Evolutionary conservation across 2,888 invertebrate species (phyloP).

Genomic region (Tetranychus truncatus): DNA sequence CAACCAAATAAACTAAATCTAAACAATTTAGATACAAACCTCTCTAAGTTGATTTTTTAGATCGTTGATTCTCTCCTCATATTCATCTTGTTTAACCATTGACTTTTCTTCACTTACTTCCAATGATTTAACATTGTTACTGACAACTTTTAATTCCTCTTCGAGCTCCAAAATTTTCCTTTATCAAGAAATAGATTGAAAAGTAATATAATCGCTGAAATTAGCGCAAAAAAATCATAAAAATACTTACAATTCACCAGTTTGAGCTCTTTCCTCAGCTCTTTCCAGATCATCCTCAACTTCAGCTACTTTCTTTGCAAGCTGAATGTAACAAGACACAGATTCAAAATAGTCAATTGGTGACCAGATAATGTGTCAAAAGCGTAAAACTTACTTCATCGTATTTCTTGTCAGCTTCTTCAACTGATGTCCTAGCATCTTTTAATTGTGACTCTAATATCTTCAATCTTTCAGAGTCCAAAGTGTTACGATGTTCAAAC

Average conservation of each 20-base stretch:
- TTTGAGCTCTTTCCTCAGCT: constrained; percentile 94
- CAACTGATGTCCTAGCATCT: constrained; percentile 97
- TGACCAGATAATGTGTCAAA: neutral
- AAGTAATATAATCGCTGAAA: neutral
- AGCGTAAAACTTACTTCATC: constrained; percentile 60
- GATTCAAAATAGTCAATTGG: neutral
- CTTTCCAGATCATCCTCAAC: constrained; percentile 99
- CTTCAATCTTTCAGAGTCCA: constrained; percentile 99
- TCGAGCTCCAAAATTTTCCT: constrained; percentile 98
- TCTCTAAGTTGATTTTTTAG: constrained; percentile 5
- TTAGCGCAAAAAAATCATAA: neutral
- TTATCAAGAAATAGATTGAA: constrained; percentile 33
- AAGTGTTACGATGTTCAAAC: constrained; percentile 97
- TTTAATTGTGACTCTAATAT: constrained; percentile 97
- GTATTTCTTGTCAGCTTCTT: constrained; percentile 99
- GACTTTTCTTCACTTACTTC: constrained; percentile 93
- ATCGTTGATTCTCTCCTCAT: constrained; percentile 59
- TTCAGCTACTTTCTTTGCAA: constrained; percentile 99
- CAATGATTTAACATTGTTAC: constrained; percentile 99
- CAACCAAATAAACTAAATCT: neutral
- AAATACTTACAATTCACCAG: constrained; percentile 90
- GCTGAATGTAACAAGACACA: neutral
- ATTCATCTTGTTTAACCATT: constrained; percentile 53
- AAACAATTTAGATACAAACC: neutral
- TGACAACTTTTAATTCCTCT: constrained; percentile 97